These are phyloP conservation scores for Sebastes hubbsi DNA, from an alignment of 2,797 vertebrate species.

Conservation along the genomic window DNA sequence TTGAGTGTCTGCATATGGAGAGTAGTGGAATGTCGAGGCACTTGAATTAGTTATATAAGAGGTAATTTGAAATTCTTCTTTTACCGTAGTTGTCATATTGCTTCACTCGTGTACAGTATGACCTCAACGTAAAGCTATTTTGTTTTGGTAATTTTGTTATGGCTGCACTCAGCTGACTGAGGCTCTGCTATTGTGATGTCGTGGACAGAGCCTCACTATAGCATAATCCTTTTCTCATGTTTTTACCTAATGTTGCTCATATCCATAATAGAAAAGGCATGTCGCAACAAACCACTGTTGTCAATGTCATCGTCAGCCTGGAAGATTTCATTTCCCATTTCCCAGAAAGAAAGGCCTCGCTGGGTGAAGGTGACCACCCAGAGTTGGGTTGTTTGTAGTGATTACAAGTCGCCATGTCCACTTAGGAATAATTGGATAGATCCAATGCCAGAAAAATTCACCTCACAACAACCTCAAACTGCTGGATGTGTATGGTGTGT, in stretches of 20 bases:
- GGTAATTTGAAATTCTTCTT: slow-evolving; percentile 26
- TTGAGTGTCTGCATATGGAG: slow-evolving; percentile 45
- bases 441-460: slow-evolving; percentile 35
- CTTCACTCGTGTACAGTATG: slow-evolving; percentile 32
- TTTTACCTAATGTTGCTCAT: slow-evolving; percentile 12
- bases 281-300: slow-evolving; percentile 5
- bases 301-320: slow-evolving; percentile 16
- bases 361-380: slow-evolving; percentile 43
- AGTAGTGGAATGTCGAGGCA: slow-evolving; percentile 27
- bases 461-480: slow-evolving; percentile 15
- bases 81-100: slow-evolving; percentile 29
- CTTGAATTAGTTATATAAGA: slow-evolving; percentile 63
- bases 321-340: slow-evolving; percentile 50
- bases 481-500: slow-evolving; percentile 6
- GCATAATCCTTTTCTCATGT: not conserved
- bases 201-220: not conserved
- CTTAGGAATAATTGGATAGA: slow-evolving; percentile 44
- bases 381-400: slow-evolving; percentile 22
- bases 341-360: slow-evolving; percentile 18
- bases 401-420: slow-evolving; percentile 45
- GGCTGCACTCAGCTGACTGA: slow-evolving; percentile 2
- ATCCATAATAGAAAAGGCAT: slow-evolving; percentile 22
- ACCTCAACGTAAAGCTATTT: slow-evolving; percentile 57
- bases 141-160: not conserved
- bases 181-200: not conserved